Base-by-base conservation (phyloP, 37 sponge, comb jelly and placozoan genomes). In the Corticium candelabrum region DNA sequence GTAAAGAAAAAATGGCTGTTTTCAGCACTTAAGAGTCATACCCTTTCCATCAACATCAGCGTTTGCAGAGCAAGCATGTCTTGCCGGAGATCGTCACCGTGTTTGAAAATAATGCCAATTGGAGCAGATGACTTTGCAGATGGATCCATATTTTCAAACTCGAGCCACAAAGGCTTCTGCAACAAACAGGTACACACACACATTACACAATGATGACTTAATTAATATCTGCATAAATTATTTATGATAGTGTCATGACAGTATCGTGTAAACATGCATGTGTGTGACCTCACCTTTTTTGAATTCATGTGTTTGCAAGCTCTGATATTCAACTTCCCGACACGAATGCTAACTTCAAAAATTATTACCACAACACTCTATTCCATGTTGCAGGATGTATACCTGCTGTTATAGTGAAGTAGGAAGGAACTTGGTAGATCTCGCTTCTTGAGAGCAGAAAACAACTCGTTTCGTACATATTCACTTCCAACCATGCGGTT, bases 61-160 rank as follows among this genome's bases (percentile, higher is more conserved):
- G 79, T 81, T 21, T 76, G 77, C 40, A 90, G 82, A 30, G 84
- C 83, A n/a, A 90, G 84, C 82, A 90, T 84, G 76, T 90, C 90
- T 68, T 90, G 90, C 36, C 90, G 41, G 1, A 90, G 84, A 74
- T 90, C 90, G 37, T 90, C 90, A 39, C 90, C 87, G 37, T 72
- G 68, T 71, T 90, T 90, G 37, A 84, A 35, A 41, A 90, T 86
- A 77, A 90, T 32, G 31, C 80, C 41, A 0, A 86, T 82, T 33
- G 1, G 36, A 0, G 4, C 37, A 38, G 3, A 27, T 1, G 40
- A 21, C 38, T 68, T 41, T 1, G 76, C 81, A 38, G 74, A 76
- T 2, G 75, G 75, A 36, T 78, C 56, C 40, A 79, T 81, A 43
- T 85, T 89, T 56, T 33, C 7, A 35, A 86, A 41, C 76, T 86